phyloP scores from a whole-genome alignment of 1,140 invertebrate species.

The Bombus waltoni region DNA sequence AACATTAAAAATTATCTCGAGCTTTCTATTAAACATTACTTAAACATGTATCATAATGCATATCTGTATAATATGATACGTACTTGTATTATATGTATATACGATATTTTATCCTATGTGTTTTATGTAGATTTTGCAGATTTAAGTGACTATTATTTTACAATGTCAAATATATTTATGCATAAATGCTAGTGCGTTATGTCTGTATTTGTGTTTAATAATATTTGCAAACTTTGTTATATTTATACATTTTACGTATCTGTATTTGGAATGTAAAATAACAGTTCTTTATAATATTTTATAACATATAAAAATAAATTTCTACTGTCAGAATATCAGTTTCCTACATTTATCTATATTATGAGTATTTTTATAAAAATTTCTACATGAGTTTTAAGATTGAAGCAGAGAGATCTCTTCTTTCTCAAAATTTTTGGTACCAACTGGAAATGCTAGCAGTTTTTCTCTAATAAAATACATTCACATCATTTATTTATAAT shows the following conservation, averaged over 20 bases:
- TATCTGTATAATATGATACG: constrained; percentile 1
- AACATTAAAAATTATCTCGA: neutral
- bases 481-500: neutral
- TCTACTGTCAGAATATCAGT: neutral
- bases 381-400: neutral
- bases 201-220: too few relatives aligned
- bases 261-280: constrained; percentile 34
- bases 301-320: constrained; percentile 36
- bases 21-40: constrained; percentile 6
- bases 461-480: constrained; percentile 22
- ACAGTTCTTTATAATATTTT: constrained; percentile 12
- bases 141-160: neutral
- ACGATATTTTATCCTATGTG: neutral
- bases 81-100: constrained; percentile 22
- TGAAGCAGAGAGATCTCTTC: neutral
- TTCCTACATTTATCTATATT: constrained; percentile 10
- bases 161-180: neutral
- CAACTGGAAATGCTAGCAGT: neutral
- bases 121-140: neutral
- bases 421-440: constrained; percentile 13
- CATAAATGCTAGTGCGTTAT: neutral
- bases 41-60: neutral
- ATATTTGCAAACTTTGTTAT: neutral
- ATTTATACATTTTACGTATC: neutral
- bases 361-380: constrained; percentile 22